These are phyloP conservation scores for Athene cunicularia DNA, from an alignment of 2,113 vertebrate genomes.

Conservation along the genomic window DNA sequence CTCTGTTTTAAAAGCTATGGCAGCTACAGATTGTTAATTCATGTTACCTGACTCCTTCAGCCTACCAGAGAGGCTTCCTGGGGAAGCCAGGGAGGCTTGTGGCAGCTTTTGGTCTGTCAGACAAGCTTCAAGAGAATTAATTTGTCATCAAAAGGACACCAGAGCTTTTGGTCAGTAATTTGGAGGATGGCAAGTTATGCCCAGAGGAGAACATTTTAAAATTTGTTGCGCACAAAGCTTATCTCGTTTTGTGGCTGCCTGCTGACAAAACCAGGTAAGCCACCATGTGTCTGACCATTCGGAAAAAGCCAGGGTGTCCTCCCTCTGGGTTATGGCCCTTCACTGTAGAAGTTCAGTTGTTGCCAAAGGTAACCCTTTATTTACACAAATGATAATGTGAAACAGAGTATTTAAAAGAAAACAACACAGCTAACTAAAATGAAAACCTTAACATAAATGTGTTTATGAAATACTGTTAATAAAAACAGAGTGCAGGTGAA, in stretches of 20 bases:
- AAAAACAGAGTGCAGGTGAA: not conserved
- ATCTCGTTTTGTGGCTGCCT: not conserved
- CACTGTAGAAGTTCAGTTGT: not conserved
- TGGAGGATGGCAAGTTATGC: not conserved
- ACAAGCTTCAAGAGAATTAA: not conserved
- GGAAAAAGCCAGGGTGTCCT: not conserved
- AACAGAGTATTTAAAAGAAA: not conserved
- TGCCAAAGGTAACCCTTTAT: not conserved
- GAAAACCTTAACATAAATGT: not conserved
- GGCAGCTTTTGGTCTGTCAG: not conserved
- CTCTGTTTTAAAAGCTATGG: not conserved
- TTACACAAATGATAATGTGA: not conserved
- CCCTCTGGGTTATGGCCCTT: not conserved
- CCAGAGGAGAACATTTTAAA: not conserved
- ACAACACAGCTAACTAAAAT: not conserved
- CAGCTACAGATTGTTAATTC: not conserved
- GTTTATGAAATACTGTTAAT: not conserved
- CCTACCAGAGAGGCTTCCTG: not conserved
- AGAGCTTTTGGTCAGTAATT: not conserved
- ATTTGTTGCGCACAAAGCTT: not conserved
- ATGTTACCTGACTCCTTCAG: not conserved
- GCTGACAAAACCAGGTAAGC: not conserved
- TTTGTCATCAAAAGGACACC: not conserved
- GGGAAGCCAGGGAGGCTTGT: not conserved
- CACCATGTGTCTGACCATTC: accelerated